Conservation (phyloP, 2,888 invertebrate genomes). For the Brachypterus glaber region DNA sequence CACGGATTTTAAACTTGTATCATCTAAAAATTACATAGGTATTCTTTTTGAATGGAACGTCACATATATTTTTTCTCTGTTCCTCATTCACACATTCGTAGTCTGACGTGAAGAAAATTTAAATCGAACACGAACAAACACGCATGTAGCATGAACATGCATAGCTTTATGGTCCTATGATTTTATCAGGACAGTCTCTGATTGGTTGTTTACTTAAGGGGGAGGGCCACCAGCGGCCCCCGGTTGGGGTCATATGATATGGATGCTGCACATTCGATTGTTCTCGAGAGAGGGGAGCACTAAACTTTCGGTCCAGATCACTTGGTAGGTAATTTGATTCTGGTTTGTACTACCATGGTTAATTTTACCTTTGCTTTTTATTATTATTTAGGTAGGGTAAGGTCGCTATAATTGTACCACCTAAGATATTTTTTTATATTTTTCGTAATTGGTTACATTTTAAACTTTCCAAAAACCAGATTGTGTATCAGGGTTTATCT, state of each 20-base stretch:
- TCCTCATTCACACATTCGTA: too few relatives aligned
- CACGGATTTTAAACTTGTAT: too few relatives aligned
- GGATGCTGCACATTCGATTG: conserved; percentile 31
- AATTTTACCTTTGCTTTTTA: neutral
- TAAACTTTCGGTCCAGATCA: neutral
- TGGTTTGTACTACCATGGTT: conserved; percentile 14
- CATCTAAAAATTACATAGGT: too few relatives aligned
- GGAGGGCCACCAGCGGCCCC: conserved; percentile 32
- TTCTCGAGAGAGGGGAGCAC: conserved; percentile 15
- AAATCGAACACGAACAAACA: conserved; percentile 27
- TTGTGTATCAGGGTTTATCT: too few relatives aligned
- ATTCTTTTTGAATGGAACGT: too few relatives aligned
- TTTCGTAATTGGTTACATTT: too few relatives aligned
- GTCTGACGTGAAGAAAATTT: conserved; percentile 11
- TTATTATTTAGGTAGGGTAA: too few relatives aligned
- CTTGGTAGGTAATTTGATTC: conserved; percentile 21
- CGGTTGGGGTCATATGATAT: conserved; percentile 31
- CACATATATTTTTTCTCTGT: too few relatives aligned
- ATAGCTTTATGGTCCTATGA: conserved; percentile 42
- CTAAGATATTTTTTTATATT: too few relatives aligned
- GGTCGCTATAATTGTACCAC: too few relatives aligned
- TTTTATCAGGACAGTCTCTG: conserved; percentile 41
- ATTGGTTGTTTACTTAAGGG: conserved; percentile 41
- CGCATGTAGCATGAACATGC: conserved; percentile 38
- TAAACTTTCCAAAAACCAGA: too few relatives aligned